phyloP scores from a whole-genome alignment of 2,797 vertebrate genomes.

The Pipistrellus nathusii region DNA sequence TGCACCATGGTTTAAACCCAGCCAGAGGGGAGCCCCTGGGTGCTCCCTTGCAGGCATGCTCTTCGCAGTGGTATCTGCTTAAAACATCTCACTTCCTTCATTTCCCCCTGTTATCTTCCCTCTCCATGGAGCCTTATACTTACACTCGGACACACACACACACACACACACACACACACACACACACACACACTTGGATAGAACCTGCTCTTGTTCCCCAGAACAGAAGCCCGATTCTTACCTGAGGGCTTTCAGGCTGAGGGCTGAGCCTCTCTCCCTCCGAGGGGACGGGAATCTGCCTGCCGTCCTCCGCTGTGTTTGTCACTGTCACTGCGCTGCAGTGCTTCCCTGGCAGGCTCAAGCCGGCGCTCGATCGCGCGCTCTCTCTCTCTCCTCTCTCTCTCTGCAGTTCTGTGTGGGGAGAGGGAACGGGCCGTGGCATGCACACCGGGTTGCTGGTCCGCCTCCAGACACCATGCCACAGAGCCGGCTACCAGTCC shows the following conservation, averaged over 20 bases:
- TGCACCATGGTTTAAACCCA: accelerated
- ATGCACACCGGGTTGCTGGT: conserved; percentile 79
- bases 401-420: conserved; percentile 66
- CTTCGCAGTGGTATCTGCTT: background rate
- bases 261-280: background rate
- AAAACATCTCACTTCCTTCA: background rate
- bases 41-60: background rate
- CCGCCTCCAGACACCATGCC: conserved; percentile 74
- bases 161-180: background rate
- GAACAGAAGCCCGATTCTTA: conserved; percentile 65
- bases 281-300: background rate
- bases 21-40: background rate
- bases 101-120: background rate
- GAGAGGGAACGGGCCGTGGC: conserved; percentile 75
- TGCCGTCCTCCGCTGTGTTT: background rate
- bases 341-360: conserved; percentile 49
- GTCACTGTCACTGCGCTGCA: conserved; percentile 36
- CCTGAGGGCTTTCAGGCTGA: conserved; percentile 58
- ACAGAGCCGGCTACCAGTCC: conserved; percentile 54
- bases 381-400: background rate
- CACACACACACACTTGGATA: background rate
- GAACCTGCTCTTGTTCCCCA: background rate
- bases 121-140: background rate
- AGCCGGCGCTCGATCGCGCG: background rate
- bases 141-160: background rate